phyloP scores from a whole-genome alignment of 2,797 vertebrate genomes.

The Aldrovandia affinis region DNA sequence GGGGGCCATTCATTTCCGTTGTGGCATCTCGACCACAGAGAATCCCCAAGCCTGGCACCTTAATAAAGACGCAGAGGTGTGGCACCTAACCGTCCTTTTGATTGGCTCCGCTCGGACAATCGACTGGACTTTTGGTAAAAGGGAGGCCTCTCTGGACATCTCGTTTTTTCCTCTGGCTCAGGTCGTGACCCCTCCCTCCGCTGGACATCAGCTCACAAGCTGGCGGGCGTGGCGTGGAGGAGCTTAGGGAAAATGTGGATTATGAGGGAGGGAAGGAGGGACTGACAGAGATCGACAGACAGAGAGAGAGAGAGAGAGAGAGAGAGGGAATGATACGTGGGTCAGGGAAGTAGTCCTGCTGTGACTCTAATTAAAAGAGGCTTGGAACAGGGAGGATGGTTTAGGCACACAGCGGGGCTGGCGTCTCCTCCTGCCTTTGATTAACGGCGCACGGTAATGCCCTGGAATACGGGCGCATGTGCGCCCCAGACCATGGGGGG shows the following conservation, averaged over 20 bases:
- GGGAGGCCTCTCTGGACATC: conserved; percentile 47
- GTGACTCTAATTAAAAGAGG: conserved; percentile 90
- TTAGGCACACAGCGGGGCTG: conserved; percentile 72
- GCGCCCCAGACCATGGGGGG: conserved; percentile 54
- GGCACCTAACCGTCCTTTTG: not conserved
- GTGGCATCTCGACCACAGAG: not conserved
- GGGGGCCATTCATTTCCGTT: not conserved
- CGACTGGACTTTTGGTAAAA: conserved; percentile 40
- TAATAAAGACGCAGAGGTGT: conserved; percentile 16
- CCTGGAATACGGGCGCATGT: conserved; percentile 66
- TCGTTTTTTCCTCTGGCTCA: conserved; percentile 46
- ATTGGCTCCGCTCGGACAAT: conserved; percentile 29
- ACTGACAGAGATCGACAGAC: conserved; percentile 57
- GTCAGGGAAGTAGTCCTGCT: conserved; percentile 71
- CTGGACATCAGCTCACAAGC: conserved; percentile 36
- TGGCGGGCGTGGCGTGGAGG: conserved; percentile 21
- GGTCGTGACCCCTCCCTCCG: conserved; percentile 51
- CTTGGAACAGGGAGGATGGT: conserved; percentile 77
- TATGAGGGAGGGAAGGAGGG: conserved; percentile 59
- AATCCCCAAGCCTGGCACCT: not conserved
- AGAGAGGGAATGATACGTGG: conserved; percentile 51
- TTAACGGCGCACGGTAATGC: conserved; percentile 78
- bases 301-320: conserved; percentile 34
- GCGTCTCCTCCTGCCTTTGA: conserved; percentile 76
- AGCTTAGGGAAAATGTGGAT: conserved; percentile 19